These are phyloP conservation scores for Anguilla pacifica DNA, from an alignment of 2,797 vertebrate genomes.

Conservation along the genomic window DNA sequence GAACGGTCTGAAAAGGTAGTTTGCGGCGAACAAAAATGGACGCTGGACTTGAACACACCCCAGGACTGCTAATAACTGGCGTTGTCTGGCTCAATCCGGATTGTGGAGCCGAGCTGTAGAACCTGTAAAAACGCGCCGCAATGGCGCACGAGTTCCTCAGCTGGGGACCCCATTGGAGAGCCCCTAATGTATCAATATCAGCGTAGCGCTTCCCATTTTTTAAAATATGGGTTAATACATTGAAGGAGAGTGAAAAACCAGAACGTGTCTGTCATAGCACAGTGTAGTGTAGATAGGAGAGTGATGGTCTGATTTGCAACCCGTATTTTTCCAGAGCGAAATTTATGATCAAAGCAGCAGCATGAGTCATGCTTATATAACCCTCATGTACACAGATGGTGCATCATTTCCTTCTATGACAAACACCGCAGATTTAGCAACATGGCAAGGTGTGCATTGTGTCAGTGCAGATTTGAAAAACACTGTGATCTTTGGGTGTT, in stretches of 20 bases:
- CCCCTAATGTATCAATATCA: background rate
- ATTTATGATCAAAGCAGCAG: background rate
- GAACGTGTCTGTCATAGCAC: background rate
- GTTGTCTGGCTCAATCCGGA: no score
- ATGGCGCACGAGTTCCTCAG: no score
- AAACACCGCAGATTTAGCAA: background rate
- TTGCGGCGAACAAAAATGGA: no score
- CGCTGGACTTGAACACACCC: no score
- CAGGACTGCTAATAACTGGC: no score
- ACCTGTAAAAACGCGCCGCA: no score
- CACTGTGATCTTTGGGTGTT: no score
- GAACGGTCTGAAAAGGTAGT: no score
- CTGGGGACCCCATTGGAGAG: no score
- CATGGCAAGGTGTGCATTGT: background rate
- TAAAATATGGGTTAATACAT: background rate
- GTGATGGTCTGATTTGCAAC: background rate
- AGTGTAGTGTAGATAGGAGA: background rate
- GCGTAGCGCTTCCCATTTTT: background rate
- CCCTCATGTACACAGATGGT: background rate
- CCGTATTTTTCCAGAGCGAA: background rate
- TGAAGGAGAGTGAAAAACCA: background rate
- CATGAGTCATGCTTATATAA: constrained; percentile 16
- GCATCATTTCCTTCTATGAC: background rate
- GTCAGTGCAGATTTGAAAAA: background rate
- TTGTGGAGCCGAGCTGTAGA: no score